Evolutionary conservation across 23 tunicate species (phyloP).

Genomic region (Ascidia mentula): DNA sequence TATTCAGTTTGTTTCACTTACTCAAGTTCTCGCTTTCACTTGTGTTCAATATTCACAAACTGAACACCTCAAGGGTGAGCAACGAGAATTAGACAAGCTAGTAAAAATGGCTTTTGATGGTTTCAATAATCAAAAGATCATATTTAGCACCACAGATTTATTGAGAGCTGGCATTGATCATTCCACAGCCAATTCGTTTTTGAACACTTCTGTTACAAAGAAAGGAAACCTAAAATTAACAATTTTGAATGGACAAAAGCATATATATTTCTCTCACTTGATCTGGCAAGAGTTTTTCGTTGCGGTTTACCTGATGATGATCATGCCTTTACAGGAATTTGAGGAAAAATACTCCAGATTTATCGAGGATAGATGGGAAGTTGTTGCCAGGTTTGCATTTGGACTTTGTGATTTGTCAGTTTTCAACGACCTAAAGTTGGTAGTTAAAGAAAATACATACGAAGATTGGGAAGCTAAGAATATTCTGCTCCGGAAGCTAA

Average conservation of each 20-base stretch:
- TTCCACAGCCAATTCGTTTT: neutral
- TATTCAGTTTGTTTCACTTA: constrained; percentile 8
- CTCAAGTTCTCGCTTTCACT: constrained; percentile 1
- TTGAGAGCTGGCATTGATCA: neutral
- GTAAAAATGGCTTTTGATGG: neutral
- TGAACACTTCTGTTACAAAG: neutral
- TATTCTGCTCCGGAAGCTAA: neutral
- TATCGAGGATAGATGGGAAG: neutral
- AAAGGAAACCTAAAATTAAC: neutral
- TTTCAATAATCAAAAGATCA: neutral
- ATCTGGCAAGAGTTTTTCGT: neutral
- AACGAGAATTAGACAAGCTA: neutral
- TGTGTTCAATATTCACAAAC: neutral
- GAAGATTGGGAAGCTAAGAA: neutral
- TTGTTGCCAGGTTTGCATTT: neutral
- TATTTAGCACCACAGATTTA: neutral
- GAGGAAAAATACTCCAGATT: neutral
- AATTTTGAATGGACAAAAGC: neutral
- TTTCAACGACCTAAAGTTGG: neutral
- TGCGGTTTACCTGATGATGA: neutral
- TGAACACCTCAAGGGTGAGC: neutral
- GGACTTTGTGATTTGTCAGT: neutral
- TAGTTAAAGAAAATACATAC: neutral
- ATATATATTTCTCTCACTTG: neutral
- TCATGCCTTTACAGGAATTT: neutral